Conservation (phyloP, 2,888 invertebrate species). For the Spodoptera picta region DNA sequence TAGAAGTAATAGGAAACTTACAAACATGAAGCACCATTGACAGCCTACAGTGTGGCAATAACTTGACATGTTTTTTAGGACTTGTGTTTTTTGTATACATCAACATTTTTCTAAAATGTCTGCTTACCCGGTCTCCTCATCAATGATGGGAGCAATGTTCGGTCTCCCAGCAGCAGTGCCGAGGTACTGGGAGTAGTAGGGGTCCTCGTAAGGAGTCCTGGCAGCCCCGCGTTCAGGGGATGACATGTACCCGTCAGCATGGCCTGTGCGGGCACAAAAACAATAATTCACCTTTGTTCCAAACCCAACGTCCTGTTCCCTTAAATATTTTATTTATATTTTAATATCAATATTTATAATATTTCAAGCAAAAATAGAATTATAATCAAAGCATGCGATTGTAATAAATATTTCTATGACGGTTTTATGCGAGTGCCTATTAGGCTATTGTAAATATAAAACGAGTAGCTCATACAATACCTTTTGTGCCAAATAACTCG, state of each 20-base stretch:
- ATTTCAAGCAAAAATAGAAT: conserved; percentile 37
- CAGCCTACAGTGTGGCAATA: too few relatives aligned
- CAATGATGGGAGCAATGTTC: conserved; percentile 96
- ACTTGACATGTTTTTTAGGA: too few relatives aligned
- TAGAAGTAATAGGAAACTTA: not conserved
- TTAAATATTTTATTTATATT: too few relatives aligned
- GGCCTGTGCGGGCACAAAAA: conserved; percentile 61
- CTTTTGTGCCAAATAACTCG: conserved; percentile 6
- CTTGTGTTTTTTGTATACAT: too few relatives aligned
- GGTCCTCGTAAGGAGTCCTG: conserved; percentile 94
- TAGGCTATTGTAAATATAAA: conserved; percentile 18
- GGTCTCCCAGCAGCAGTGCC: conserved; percentile 90
- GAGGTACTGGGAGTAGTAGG: conserved; percentile 94
- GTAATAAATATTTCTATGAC: conserved; percentile 30
- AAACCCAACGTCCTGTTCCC: not conserved
- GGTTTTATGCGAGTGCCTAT: conserved; percentile 19
- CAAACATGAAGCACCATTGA: too few relatives aligned
- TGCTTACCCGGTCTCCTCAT: conserved; percentile 94
- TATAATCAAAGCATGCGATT: conserved; percentile 59
- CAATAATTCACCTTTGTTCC: not conserved
- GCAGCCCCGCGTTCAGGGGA: conserved; percentile 94
- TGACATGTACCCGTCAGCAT: conserved; percentile 93
- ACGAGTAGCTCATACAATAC: conserved; percentile 27
- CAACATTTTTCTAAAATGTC: not conserved
- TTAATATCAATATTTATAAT: conserved; percentile 23